Evolutionary conservation across 2,113 vertebrate species (phyloP), one percentile per base, ranked within the genome.

Genomic region (Grantiella picta): DNA sequence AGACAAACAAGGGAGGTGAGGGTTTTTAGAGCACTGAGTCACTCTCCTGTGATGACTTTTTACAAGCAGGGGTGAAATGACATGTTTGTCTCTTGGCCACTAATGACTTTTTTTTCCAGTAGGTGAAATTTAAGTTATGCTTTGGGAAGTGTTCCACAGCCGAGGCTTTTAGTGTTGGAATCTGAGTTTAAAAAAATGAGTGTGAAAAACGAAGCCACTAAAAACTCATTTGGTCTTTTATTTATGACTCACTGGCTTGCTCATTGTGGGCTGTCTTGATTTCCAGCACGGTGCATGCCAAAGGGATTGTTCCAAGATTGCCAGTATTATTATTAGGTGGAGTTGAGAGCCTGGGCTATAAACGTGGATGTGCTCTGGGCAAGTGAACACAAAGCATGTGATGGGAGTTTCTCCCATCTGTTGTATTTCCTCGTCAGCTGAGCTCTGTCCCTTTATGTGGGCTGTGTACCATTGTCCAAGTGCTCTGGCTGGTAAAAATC

Each of bases 1-100:
- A 71, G 57, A 66, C 38, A 73, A 3, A 36, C 11, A 73, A 50
- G 35, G 59, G 35, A 95, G 47, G 50, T 44, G 80, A 80, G 69
- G 40, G 68, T 38, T 86, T 94, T 77, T 40, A 60, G 60, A 77
- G 60, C 76, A 71, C 59, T 92, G 59, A 86, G 86, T 93, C 89
- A 92, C 61, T 42, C 52, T 83, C 54, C 52, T 86, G 11, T 38
- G 54, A 70, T 9, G 35, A 22, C 68, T 86, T 93, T 78, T 86
- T 86, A 59, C 22, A 21, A 12, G 12, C 35, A 90, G 52, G 19
- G 54, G 21, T 86, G 29, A 90, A 94, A 86, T 81, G 3, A 80
- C 45, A 27, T 4, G 16, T 86, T 76, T 86, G 36, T 69, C 38
- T 92, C n/a, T 78, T 82, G 63, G 42, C 52, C 50, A 53, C 52